A percentile compares a stretch with the other conserved stretches of the same genome.
These are phyloP conservation scores for Nycteola revayana DNA, from an alignment of 2,888 invertebrate genomes.

Conservation along the genomic window DNA sequence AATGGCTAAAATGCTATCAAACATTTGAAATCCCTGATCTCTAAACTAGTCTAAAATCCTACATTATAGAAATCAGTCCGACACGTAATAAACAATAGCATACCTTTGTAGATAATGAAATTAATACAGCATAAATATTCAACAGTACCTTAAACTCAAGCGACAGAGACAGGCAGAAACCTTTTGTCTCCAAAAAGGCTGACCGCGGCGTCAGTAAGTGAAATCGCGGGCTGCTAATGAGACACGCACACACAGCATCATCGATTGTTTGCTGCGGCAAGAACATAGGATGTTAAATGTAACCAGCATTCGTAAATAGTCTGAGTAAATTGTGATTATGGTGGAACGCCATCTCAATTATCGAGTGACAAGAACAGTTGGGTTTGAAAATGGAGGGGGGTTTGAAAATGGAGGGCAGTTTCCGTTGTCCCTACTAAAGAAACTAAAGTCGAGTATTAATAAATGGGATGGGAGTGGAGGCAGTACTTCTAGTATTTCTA, in stretches of 20 bases:
- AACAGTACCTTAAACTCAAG: slow-evolving; percentile 14
- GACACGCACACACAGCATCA: slow-evolving; percentile 54
- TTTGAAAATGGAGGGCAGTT: too few relatives aligned
- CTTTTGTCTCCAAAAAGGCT: slow-evolving; percentile 31
- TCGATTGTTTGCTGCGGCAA: slow-evolving; percentile 63
- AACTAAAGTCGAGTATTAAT: too few relatives aligned
- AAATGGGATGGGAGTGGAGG: too few relatives aligned
- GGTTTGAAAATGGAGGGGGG: not conserved
- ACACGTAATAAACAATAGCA: too few relatives aligned
- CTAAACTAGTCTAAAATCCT: too few relatives aligned
- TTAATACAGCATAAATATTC: too few relatives aligned
- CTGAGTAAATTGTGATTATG: slow-evolving; percentile 8
- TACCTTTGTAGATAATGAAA: too few relatives aligned
- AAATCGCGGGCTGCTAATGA: slow-evolving; percentile 50
- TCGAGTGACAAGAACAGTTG: slow-evolving; percentile 3
- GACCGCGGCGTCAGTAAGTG: slow-evolving; percentile 26
- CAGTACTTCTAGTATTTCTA: too few relatives aligned
- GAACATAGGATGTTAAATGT: slow-evolving; percentile 51
- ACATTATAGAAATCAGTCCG: too few relatives aligned
- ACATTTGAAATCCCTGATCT: too few relatives aligned
- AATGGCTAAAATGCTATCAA: too few relatives aligned
- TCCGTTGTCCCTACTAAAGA: too few relatives aligned
- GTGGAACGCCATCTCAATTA: slow-evolving; percentile 11
- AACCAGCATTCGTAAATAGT: slow-evolving; percentile 12
- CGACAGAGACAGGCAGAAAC: slow-evolving; percentile 10